Conservation (phyloP, 2,797 vertebrate genomes). For the Ispidina lecontei region DNA sequence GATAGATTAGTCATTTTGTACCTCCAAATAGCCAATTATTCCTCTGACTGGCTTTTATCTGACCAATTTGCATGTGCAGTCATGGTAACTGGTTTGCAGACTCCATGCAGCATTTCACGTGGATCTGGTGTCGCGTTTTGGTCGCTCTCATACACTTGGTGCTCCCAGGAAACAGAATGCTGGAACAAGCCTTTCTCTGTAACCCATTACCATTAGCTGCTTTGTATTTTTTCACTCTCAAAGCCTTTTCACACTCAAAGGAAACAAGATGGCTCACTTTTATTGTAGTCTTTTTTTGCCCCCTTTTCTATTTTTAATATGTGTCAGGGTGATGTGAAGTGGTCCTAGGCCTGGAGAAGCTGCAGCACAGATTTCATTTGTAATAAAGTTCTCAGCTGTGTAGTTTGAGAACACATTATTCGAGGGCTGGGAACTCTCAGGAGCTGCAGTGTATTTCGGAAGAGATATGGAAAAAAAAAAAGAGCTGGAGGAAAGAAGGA, state of each 20-base stretch:
- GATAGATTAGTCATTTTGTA: slow-evolving; percentile 69
- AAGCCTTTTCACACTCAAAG: neutral
- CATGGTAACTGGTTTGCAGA: slow-evolving; percentile 72
- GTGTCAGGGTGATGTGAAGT: neutral
- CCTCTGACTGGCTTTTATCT: slow-evolving; percentile 68
- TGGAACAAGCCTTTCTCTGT: neutral
- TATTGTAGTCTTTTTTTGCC: neutral
- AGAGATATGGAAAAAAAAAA: neutral
- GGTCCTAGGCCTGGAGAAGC: neutral
- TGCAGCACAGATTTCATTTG: slow-evolving; percentile 29
- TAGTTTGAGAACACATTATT: neutral
- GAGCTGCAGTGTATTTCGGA: neutral
- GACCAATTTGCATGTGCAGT: slow-evolving; percentile 71
- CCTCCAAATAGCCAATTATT: slow-evolving; percentile 70
- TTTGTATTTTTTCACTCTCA: neutral
- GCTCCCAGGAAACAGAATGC: neutral
- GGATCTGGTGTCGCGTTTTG: slow-evolving; percentile 26
- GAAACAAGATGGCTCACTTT: slow-evolving; percentile 22
- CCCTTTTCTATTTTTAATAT: neutral
- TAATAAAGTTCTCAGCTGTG: neutral
- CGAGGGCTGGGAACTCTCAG: neutral
- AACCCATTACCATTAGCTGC: neutral
- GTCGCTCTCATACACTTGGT: neutral
- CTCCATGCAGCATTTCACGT: slow-evolving; percentile 47
- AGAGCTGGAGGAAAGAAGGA: neutral